Evolutionary conservation across 2,113 vertebrate genomes (phyloP), one percentile per base, ranked within the genome.

Genomic region (Sinocyclocheilus maitianheensis): DNA sequence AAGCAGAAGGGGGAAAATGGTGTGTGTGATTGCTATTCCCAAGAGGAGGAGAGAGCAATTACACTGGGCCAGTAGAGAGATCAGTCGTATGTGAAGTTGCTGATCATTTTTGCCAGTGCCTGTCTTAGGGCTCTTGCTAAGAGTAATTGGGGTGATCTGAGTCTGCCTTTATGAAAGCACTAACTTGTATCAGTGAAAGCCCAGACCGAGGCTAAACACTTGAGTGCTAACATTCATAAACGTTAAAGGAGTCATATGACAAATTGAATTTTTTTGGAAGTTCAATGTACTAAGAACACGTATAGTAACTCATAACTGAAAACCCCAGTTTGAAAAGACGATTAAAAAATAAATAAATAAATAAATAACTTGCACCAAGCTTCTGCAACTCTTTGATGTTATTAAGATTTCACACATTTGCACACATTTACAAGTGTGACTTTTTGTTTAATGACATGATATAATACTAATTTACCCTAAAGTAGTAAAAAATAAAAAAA

Each of bases 11-110:
- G 48, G 55, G 26, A 74, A 51, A 72, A 77, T 77, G 76, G 22
- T 22, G 48, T 43, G 26, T 43, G n/a, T 81, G 84, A 80, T 80
- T 63, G 53, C 77, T 83, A 2, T 71, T 86, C 62, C 77, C 24
- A n/a, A 40, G 18, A 67, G 62, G n/a, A 26, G 72, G 37, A 74
- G 83, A 77, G 62, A 48, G 13, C 71, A 79, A 87, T 90, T 85
- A 85, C 81, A 71, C 18, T 81, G 74, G 18, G 34, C 75, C 20
- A 37, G 72, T 67, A 14, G 12, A 67, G 20, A 85, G 51, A 82
- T 24, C 48, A 77, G 87, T 85, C 80, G 77, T 60, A 85, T 51
- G 74, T 82, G 65, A 84, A 89, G 84, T 67, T 48, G 18, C 81
- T 60, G 14, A 74, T 81, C 53, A 67, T 75, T 77, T 81, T 81